phyloP scores from a whole-genome alignment of 2,888 invertebrate genomes.

The Eueremaeus valkanovi region DNA sequence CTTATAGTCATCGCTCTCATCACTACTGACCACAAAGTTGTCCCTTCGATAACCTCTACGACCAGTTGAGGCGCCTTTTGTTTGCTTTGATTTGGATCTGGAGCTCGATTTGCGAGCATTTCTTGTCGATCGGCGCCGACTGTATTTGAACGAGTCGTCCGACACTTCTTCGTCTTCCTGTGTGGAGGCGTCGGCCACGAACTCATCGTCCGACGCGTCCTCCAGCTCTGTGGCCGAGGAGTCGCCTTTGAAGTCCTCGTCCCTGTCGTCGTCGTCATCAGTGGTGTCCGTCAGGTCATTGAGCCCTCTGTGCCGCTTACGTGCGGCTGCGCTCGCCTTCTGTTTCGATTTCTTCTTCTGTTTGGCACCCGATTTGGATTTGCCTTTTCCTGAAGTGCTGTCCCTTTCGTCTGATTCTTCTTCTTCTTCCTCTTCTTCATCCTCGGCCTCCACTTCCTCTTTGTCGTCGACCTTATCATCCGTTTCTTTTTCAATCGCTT shows the following conservation, averaged over 20 bases:
- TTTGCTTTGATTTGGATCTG: neutral
- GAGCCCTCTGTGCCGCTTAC: constrained; percentile 19
- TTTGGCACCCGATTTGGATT: neutral
- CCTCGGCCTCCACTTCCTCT: neutral
- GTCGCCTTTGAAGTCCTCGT: constrained; percentile 52
- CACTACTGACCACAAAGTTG: constrained; percentile 35
- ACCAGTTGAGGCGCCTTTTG: neutral
- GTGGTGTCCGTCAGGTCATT: constrained; percentile 6
- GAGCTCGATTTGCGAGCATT: neutral
- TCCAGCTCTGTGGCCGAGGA: constrained; percentile 50
- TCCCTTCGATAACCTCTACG: constrained; percentile 35
- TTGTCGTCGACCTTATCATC: neutral
- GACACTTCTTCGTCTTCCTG: constrained; percentile 33
- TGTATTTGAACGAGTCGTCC: constrained; percentile 23
- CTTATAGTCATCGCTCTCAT: constrained; percentile 37
- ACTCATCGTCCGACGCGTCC: constrained; percentile 29
- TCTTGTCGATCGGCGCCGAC: neutral
- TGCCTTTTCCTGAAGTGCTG: constrained; percentile 39
- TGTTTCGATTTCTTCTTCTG: neutral
- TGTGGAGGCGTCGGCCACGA: constrained; percentile 25
- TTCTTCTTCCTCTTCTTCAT: neutral
- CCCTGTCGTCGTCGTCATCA: constrained; percentile 45
- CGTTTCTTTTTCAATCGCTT: neutral
- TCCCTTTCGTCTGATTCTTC: constrained; percentile 30
- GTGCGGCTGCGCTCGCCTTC: neutral